These are phyloP conservation scores for Tragulus kanchil DNA, from an alignment of 2,113 vertebrate species.

Conservation along the genomic window DNA sequence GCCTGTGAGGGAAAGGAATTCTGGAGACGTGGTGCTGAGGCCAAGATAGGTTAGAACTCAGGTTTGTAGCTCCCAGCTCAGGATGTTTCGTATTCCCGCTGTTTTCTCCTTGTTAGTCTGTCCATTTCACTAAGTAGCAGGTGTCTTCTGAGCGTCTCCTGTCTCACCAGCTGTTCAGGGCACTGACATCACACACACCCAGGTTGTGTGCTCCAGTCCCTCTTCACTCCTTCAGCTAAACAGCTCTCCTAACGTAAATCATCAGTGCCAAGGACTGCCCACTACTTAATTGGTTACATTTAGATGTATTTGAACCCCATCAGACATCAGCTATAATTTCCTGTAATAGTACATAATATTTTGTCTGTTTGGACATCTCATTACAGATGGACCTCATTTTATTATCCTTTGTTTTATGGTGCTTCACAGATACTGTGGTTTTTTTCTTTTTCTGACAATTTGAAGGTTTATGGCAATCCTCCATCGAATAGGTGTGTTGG, in stretches of 20 bases:
- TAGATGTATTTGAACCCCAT: background rate
- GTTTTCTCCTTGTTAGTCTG: background rate
- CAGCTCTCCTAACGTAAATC: background rate
- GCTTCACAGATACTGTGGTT: background rate
- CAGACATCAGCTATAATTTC: background rate
- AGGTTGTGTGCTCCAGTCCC: background rate
- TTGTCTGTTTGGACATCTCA: conserved; percentile 5
- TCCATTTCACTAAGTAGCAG: background rate
- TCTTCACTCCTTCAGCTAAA: background rate
- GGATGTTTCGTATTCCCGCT: background rate
- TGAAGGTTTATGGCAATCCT: background rate
- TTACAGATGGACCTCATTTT: background rate
- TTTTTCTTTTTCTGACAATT: background rate
- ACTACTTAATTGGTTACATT: background rate
- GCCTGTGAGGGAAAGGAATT: background rate
- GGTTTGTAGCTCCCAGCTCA: background rate
- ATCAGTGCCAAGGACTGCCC: background rate
- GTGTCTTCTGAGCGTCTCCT: background rate
- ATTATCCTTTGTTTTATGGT: background rate
- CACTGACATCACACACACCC: background rate
- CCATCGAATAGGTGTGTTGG: accelerated
- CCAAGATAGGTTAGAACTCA: background rate
- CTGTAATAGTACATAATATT: background rate
- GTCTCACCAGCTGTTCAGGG: background rate
- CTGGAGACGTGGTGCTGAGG: background rate